Evolutionary conservation across 2,888 invertebrate genomes (phyloP).

Genomic region (Acrobasis consociella): DNA sequence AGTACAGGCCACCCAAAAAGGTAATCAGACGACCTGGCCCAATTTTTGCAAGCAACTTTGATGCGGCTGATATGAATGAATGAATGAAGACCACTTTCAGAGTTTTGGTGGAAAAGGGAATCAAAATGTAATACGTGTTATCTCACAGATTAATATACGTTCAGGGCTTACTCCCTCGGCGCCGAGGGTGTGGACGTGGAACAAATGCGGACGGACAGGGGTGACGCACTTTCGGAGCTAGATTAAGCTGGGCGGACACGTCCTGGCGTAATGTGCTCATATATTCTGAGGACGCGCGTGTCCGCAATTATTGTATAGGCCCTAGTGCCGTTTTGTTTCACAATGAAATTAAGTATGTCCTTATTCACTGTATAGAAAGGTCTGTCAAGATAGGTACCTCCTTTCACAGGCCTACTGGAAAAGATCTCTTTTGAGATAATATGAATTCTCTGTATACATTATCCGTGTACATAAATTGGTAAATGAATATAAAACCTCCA

Average conservation of each 20-base stretch:
- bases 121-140: constrained; percentile 11
- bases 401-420: too few species aligned
- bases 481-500: too few species aligned
- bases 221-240: constrained; percentile 75
- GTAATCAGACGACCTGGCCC: too few species aligned
- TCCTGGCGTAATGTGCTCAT: constrained; percentile 79
- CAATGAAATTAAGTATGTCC: background rate
- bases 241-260: constrained; percentile 79
- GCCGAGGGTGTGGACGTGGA: constrained; percentile 47
- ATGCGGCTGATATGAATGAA: background rate
- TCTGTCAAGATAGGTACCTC: too few species aligned
- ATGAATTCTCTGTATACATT: too few species aligned
- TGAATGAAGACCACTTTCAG: background rate
- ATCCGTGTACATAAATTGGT: too few species aligned
- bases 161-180: constrained; percentile 33
- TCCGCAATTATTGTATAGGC: constrained; percentile 71
- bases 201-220: constrained; percentile 56
- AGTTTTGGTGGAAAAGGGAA: constrained; percentile 10
- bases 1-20: too few species aligned
- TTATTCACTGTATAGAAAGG: background rate
- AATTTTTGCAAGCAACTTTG: too few species aligned
- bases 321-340: constrained; percentile 39
- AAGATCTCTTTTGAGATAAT: too few species aligned
- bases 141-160: constrained; percentile 22
- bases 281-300: constrained; percentile 74